phyloP scores from a whole-genome alignment of 2,113 vertebrate genomes.

The Clupea harengus region DNA sequence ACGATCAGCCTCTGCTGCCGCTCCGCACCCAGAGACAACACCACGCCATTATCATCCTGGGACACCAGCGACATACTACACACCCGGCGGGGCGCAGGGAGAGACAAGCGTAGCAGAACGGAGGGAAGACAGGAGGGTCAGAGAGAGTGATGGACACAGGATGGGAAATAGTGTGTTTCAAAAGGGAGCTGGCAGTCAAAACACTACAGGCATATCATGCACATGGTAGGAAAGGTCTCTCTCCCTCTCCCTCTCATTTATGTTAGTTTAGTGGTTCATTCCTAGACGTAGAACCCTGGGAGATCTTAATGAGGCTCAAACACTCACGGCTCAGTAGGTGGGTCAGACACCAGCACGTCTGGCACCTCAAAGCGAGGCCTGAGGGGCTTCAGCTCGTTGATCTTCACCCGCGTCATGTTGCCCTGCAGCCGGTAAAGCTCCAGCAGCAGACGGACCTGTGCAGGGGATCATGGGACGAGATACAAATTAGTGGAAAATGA shows the following conservation, averaged over 20 bases:
- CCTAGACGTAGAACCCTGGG: neutral
- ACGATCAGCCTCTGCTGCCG: slow-evolving; percentile 79
- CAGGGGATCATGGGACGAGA: neutral
- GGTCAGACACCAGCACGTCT: slow-evolving; percentile 83
- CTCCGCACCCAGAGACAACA: slow-evolving; percentile 75
- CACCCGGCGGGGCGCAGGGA: neutral
- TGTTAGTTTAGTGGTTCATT: neutral
- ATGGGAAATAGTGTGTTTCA: slow-evolving; percentile 44
- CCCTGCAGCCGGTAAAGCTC: slow-evolving; percentile 87
- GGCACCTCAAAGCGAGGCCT: slow-evolving; percentile 84
- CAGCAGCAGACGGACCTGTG: slow-evolving; percentile 80
- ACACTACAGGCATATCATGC: neutral
- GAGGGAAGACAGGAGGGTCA: neutral
- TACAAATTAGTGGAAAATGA: neutral
- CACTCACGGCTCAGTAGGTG: slow-evolving; percentile 77
- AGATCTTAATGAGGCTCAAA: neutral
- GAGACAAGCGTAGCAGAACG: neutral
- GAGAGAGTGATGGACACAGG: slow-evolving; percentile 56
- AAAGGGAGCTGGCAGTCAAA: neutral
- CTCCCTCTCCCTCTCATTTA: neutral
- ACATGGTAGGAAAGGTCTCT: neutral
- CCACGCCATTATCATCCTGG: slow-evolving; percentile 82
- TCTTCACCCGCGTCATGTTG: slow-evolving; percentile 87
- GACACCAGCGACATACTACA: slow-evolving; percentile 79
- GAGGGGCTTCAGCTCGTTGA: slow-evolving; percentile 84